Evolutionary conservation across 1,140 invertebrate species (phyloP), one percentile per base, ranked within the genome.

Genomic region (Drosophila nigromelanica): DNA sequence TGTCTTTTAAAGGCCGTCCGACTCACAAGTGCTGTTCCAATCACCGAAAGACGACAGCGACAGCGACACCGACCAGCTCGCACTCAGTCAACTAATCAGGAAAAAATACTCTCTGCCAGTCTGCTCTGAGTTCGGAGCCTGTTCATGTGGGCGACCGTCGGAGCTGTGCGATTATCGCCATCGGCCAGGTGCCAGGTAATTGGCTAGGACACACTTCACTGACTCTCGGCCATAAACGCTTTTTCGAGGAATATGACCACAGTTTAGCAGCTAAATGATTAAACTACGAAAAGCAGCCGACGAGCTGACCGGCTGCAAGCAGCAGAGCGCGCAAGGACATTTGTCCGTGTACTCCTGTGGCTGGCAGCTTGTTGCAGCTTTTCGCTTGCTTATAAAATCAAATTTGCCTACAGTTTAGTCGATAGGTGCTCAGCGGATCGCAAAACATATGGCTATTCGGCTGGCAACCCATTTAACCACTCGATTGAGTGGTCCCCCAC

Each of bases 1-100:
- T 71, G 66, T 61, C 80, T 69, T 72, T 69, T 69, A 76, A 76
- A 64, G 72, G 66, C 70, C 54, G 72, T 52, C 67, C 30, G 80
- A 64, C 67, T 62, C 59, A 42, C 67, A 51, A 58, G 27, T 55
- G 83, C 80, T 83, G 71, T n/a, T 35, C 54, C 39, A 48, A 42
- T 52, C 54, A 50, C 30, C 24, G 12, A 12, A 5, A n/a, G 12
- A 5, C 18, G 18, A n/a, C n/a, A n/a, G n/a, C 30, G 30, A 33
- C 30, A 33, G 8, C 30, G 6, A 51, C 24, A 42, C 8, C 21
- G 48, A 14, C 59, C 62, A 27, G 5, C 47, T 14, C 12, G 5
- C 24, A 50, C 24, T 24, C n/a, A 14, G 24, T 14, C n/a, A 14
- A 3, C 15, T 18, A 12, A 33, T 8, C 4, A 10, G 33, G 48